Evolutionary conservation across 2,113 vertebrate genomes (phyloP), one percentile per base, ranked within the genome.

Genomic region (Bufo gargarizans): DNA sequence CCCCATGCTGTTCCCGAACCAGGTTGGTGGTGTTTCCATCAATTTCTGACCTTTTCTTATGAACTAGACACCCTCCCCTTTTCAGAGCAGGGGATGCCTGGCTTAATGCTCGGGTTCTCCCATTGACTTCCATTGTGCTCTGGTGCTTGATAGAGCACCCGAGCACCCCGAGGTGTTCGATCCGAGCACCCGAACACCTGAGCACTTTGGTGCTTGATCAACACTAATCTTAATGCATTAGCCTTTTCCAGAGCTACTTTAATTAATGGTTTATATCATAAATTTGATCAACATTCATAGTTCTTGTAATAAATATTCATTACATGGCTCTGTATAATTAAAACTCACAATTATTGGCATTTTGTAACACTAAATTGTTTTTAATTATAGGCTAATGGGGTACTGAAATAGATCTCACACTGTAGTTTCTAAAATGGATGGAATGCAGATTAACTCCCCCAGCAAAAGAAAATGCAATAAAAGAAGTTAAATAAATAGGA

Each of bases 261-360:
- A 76, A 89, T 85, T 47, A 69, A 91, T 85, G 10, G 86, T 56
- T 88, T 92, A 85, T 61, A 90, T 92, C 90, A 88, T 89, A 89
- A 89, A 63, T 33, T 91, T 82, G 90, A 63, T 87, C 47, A 16
- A 71, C 86, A 89, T 45, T 76, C 74, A 87, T 74, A 67, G 33
- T 58, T 84, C 91, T 43, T 58, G 7, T n/a, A 80, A 90, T 72
- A 79, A 14, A 83, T 12, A 45, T 71, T 86, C 72, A 1, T 10
- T 14, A 84, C 90, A 82, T 65, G 2, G 82, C 71, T 53, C 79
- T 55, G 58, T 85, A 81, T 61, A 78, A n/a, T 90, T 80, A 86
- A 16, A 87, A 83, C 86, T 20, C 50, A 20, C 7, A 33, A 77
- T 12, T 3, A n/a, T 67, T 43, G 16, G 84, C 76, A 87, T 43